phyloP scores from a whole-genome alignment of 2,888 invertebrate species.

The Crepidodera aurea region DNA sequence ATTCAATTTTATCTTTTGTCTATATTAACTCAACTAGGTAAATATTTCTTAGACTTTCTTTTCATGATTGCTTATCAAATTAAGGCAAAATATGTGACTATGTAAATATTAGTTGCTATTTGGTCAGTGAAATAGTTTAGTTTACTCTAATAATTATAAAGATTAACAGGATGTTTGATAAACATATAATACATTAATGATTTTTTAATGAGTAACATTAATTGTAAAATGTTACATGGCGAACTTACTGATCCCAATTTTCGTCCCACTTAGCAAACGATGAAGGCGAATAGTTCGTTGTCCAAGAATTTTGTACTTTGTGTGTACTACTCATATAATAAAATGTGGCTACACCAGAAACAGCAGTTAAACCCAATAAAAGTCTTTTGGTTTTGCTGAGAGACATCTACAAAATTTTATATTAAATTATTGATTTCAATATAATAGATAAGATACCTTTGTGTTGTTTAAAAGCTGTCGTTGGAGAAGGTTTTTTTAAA shows the following conservation, averaged over 20 bases:
- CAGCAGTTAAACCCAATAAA: constrained; percentile 69
- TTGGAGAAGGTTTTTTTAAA: neutral
- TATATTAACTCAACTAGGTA: too few relatives aligned
- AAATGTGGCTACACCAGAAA: constrained; percentile 72
- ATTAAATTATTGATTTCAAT: neutral
- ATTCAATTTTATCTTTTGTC: too few relatives aligned
- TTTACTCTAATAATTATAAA: too few relatives aligned
- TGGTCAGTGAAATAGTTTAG: too few relatives aligned
- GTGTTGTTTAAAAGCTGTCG: neutral
- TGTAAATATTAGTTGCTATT: too few relatives aligned
- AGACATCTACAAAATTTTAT: constrained; percentile 59
- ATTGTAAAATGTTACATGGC: neutral
- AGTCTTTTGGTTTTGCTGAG: constrained; percentile 68
- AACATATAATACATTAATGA: neutral
- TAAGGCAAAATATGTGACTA: too few relatives aligned
- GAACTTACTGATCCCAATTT: constrained; percentile 87
- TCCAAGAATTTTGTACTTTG: constrained; percentile 73
- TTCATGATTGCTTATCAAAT: too few relatives aligned
- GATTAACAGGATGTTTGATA: too few relatives aligned
- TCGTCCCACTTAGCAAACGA: constrained; percentile 77
- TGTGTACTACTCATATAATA: constrained; percentile 60
- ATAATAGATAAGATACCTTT: neutral
- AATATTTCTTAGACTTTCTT: too few relatives aligned
- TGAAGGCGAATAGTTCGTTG: constrained; percentile 70
- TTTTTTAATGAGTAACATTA: neutral